Percentiles rank a stretch among this genome's conserved stretches.
Evolutionary conservation across 1,140 invertebrate species (phyloP).

Genomic region (Leguminivora glycinivorella): DNA sequence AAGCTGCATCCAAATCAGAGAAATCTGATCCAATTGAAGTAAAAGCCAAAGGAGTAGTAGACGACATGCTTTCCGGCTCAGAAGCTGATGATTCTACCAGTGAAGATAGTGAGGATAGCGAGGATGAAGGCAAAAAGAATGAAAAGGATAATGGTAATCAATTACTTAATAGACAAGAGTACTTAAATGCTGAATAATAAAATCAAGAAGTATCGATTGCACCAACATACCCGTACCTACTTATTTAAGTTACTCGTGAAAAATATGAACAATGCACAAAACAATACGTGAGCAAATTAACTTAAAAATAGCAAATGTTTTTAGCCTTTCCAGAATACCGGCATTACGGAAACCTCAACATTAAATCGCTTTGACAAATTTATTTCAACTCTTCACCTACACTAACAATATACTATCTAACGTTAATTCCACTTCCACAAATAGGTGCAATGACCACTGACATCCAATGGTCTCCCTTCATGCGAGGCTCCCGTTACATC

Average conservation of each 20-base stretch:
- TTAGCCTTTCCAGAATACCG: no score
- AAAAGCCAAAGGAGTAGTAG: constrained; percentile 48
- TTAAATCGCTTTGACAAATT: no score
- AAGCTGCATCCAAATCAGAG: constrained; percentile 34
- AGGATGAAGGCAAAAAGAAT: constrained; percentile 42
- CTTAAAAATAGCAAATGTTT: no score
- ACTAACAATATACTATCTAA: no score
- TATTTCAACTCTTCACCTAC: no score
- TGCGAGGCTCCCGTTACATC: constrained; percentile 50
- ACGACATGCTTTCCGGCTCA: constrained; percentile 59
- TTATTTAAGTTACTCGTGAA: no score
- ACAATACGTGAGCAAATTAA: no score
- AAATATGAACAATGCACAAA: no score
- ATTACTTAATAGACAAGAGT: background rate
- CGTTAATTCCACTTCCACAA: background rate
- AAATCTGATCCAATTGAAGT: constrained; percentile 36
- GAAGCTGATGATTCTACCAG: constrained; percentile 61
- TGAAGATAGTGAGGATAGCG: constrained; percentile 50
- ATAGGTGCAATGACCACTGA: constrained; percentile 42
- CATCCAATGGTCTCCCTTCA: constrained; percentile 60
- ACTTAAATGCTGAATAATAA: no score
- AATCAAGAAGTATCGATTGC: no score
- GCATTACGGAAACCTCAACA: no score
- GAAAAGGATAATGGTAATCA: constrained; percentile 35
- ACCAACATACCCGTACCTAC: no score